phyloP scores from a whole-genome alignment of 2,888 invertebrate genomes.

The Bombylius major region DNA sequence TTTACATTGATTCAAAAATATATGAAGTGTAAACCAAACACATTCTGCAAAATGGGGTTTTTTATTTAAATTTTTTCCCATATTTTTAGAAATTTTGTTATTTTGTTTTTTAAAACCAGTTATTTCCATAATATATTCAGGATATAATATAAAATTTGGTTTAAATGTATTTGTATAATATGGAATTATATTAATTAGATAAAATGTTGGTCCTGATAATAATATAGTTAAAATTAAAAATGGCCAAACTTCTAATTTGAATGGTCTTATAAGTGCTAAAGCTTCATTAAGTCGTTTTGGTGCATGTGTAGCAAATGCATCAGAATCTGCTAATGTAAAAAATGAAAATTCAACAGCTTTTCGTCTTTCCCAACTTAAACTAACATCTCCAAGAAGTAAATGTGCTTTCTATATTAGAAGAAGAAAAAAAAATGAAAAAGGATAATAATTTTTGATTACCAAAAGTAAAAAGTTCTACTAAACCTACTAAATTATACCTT shows the following conservation, averaged over 20 bases:
- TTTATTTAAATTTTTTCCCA: constrained; percentile 30
- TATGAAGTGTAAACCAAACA: constrained; percentile 59
- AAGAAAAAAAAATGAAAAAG: background rate
- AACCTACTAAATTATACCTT: constrained; percentile 36
- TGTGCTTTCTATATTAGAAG: constrained; percentile 46
- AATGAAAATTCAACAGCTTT: constrained; percentile 65
- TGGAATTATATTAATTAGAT: constrained; percentile 52
- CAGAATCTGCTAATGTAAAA: constrained; percentile 61
- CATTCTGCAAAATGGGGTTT: constrained; percentile 40
- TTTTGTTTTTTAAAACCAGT: constrained; percentile 14
- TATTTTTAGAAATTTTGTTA: constrained; percentile 7
- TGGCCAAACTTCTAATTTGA: constrained; percentile 65
- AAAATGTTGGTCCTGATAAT: constrained; percentile 55
- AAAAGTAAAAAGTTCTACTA: too few relatives aligned
- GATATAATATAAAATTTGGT: constrained; percentile 15
- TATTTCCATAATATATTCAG: constrained; percentile 31
- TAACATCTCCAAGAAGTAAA: constrained; percentile 61
- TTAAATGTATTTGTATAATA: constrained; percentile 17
- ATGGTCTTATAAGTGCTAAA: constrained; percentile 57
- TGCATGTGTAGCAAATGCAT: constrained; percentile 63
- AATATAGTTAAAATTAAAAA: constrained; percentile 50
- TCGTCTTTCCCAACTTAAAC: constrained; percentile 57
- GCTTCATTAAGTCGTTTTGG: constrained; percentile 62
- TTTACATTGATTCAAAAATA: constrained; percentile 60
- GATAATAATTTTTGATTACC: background rate